Evolutionary conservation across 2,113 vertebrate genomes (phyloP), one percentile per base, ranked within the genome.

Genomic region (Solea senegalensis): DNA sequence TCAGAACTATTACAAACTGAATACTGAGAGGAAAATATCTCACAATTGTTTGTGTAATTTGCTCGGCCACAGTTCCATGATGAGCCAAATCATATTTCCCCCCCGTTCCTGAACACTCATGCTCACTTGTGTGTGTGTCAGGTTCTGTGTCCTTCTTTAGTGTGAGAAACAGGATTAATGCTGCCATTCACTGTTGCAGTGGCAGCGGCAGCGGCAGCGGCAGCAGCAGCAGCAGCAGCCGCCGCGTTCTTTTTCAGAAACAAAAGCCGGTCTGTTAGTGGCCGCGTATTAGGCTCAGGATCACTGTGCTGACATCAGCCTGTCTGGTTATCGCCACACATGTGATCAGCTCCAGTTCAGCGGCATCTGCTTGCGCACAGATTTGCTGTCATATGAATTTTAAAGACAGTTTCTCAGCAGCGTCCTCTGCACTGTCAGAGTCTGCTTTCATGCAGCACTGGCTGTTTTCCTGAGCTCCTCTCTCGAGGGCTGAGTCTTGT

Each of bases 261-360:
- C 81, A 88, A 86, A 81, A 78, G 76, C 67, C 64, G 34, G 64
- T 67, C 75, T 86, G 83, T 82, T 71, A 54, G 63, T 7, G 58
- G 7, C 55, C 39, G 26, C 4, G 49, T 65, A 39, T 72, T 60
- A 53, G 60, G 79, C 57, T 67, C 67, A 26, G 53, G 45, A 70
- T 83, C 77, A 41, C 44, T 26, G 63, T 64, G 78, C 79, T 80
- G 76, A 84, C 76, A 78, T 85, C 79, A 81, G 79, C 74, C 55
- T 6, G 76, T 78, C 76, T 66, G 74, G 16, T 34, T 41, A 14
- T n/a, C 11, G 10, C 2, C 28, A 2, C 45, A 51, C 45, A 11
- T 5, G 69, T 15, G 26, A 49, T 53, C 39, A n/a, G 46, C 66
- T 68, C 50, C 16, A 39, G 62, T 34, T 74, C 69, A 43, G 65